Percentiles rank a stretch among this genome's conserved stretches.
Conservation (phyloP, 1,140 invertebrate genomes). For the Ectropis grisescens region DNA sequence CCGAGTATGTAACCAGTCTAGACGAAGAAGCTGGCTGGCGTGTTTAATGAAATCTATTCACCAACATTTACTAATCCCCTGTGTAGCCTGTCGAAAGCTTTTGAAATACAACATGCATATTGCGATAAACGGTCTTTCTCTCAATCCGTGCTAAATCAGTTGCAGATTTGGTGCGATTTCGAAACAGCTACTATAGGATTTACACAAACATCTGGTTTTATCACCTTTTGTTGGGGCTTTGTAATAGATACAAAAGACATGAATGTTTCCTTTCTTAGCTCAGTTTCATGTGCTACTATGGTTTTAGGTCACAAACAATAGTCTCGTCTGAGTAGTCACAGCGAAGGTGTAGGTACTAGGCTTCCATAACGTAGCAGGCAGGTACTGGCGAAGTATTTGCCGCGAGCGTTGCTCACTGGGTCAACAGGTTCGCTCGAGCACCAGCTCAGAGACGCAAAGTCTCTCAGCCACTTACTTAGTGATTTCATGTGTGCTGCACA, state of each 20-base stretch:
- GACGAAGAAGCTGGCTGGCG: too few relatives aligned
- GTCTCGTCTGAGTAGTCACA: conserved; percentile 17
- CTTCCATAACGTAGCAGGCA: conserved; percentile 19
- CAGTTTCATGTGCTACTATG: conserved; percentile 3
- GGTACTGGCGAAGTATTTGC: conserved; percentile 36
- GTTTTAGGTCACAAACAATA: conserved; percentile 24
- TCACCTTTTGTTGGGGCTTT: too few relatives aligned
- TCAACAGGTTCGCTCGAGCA: conserved; percentile 48
- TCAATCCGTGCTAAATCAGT: too few relatives aligned
- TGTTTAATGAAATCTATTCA: too few relatives aligned
- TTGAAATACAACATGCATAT: neutral
- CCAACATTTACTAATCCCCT: too few relatives aligned
- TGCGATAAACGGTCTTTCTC: conserved; percentile 3
- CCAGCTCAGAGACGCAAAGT: conserved; percentile 32
- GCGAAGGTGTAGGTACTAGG: conserved; percentile 16
- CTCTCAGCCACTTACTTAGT: conserved; percentile 49
- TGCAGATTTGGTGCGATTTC: too few relatives aligned
- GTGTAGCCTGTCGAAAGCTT: too few relatives aligned
- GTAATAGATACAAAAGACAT: too few relatives aligned
- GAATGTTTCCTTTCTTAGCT: too few relatives aligned
- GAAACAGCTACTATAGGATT: too few relatives aligned
- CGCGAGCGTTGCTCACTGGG: conserved; percentile 37
- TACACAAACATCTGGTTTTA: too few relatives aligned
- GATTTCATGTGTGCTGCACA: conserved; percentile 11
- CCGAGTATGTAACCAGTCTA: too few relatives aligned